These are phyloP conservation scores for Monopis laevigella DNA, from an alignment of 2,888 invertebrate species.

Conservation along the genomic window DNA sequence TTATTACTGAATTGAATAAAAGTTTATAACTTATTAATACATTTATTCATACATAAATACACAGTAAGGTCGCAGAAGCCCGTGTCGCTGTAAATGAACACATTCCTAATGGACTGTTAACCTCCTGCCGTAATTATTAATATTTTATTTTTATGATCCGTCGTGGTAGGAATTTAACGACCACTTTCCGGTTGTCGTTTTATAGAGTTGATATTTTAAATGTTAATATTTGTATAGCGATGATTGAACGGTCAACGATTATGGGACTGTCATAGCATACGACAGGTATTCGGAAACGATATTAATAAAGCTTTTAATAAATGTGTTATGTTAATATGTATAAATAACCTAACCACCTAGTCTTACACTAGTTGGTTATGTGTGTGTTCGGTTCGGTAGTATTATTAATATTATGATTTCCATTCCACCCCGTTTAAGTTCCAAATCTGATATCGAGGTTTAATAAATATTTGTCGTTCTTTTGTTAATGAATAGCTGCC, in stretches of 20 bases:
- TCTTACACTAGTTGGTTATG: too few relatives aligned
- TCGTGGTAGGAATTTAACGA: slow-evolving; percentile 46
- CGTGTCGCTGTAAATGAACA: slow-evolving; percentile 33
- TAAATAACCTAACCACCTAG: too few relatives aligned
- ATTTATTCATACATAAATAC: neutral
- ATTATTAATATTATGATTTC: too few relatives aligned
- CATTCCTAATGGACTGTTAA: slow-evolving; percentile 50
- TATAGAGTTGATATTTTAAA: slow-evolving; percentile 41
- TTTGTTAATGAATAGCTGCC: too few relatives aligned
- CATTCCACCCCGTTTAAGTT: too few relatives aligned
- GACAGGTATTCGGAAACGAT: too few relatives aligned
- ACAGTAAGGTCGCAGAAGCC: slow-evolving; percentile 3
- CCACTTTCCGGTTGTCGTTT: slow-evolving; percentile 46
- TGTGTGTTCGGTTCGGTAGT: too few relatives aligned
- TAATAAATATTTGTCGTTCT: too few relatives aligned
- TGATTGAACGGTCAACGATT: slow-evolving; percentile 48
- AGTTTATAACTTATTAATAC: slow-evolving; percentile 6
- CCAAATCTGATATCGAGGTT: too few relatives aligned
- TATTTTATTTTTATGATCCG: slow-evolving; percentile 54
- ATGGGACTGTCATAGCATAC: too few relatives aligned
- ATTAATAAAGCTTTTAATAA: too few relatives aligned
- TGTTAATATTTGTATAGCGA: slow-evolving; percentile 44
- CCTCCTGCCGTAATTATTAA: slow-evolving; percentile 51
- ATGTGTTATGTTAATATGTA: too few relatives aligned
- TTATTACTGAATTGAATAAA: slow-evolving; percentile 7